phyloP scores from a whole-genome alignment of 1,140 invertebrate genomes.

The Drosophila bocki region DNA sequence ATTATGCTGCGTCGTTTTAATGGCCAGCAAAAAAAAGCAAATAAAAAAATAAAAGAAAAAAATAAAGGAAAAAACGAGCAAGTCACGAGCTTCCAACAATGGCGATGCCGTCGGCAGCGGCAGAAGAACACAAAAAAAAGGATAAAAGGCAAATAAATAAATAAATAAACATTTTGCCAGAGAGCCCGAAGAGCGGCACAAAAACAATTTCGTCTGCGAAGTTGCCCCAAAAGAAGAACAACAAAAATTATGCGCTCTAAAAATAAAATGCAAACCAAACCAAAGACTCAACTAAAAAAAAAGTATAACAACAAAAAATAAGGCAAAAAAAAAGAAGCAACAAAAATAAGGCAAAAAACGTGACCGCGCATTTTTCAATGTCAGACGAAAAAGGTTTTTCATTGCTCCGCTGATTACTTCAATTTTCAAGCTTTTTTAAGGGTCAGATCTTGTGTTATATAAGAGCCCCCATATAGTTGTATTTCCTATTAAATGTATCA shows the following conservation, averaged over 20 bases:
- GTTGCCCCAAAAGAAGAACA: conserved; percentile 55
- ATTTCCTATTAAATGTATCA: conserved; percentile 12
- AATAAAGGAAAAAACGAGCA: conserved; percentile 43
- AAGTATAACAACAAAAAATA: conserved; percentile 21
- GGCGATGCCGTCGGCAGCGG: conserved; percentile 54
- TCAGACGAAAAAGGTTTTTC: conserved; percentile 79
- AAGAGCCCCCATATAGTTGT: conserved; percentile 6
- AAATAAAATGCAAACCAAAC: conserved; percentile 53
- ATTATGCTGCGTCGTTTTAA: conserved; percentile 84
- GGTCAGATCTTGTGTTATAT: conserved; percentile 56
- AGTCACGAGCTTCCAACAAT: conserved; percentile 78
- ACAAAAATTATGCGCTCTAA: conserved; percentile 57
- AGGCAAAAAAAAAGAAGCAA: background rate
- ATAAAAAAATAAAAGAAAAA: conserved; percentile 26
- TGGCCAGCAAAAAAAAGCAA: conserved; percentile 51
- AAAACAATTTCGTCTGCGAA: conserved; percentile 71
- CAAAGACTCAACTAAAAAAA: conserved; percentile 32
- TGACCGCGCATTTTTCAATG: conserved; percentile 85
- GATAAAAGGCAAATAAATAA: conserved; percentile 79
- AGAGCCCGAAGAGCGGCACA: conserved; percentile 25
- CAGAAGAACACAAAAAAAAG: conserved; percentile 26
- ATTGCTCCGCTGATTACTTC: conserved; percentile 56
- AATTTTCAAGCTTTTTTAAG: conserved; percentile 38
- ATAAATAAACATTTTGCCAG: conserved; percentile 80
- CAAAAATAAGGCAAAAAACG: conserved; percentile 66